Conservation (phyloP, 2,113 vertebrate species). For the Cyphomyrus plagiostoma region DNA sequence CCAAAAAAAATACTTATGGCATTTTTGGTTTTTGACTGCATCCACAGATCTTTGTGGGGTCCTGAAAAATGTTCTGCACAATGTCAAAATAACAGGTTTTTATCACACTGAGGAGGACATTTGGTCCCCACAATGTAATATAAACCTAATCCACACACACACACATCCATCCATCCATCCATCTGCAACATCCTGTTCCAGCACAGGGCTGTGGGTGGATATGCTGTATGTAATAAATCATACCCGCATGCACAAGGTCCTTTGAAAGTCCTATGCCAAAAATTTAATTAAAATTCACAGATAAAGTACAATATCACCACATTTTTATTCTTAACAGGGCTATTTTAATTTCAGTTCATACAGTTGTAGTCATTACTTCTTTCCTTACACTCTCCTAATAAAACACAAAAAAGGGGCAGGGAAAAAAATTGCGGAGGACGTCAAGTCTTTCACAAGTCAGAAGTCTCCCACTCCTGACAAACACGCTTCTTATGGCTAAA, state of each 20-base stretch:
- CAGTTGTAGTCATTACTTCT: constrained; percentile 1
- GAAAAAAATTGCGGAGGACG: not conserved
- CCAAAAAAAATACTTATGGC: no score
- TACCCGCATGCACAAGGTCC: not conserved
- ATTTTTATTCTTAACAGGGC: not conserved
- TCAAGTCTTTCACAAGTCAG: not conserved
- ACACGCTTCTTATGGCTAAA: constrained; percentile 1
- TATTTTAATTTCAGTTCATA: not conserved
- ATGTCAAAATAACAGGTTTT: no score
- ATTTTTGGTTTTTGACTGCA: no score
- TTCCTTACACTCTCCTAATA: not conserved
- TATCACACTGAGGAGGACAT: no score
- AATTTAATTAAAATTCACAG: not conserved
- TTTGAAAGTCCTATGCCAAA: constrained; percentile 1
- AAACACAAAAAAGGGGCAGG: constrained; percentile 22
- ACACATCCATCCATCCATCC: not conserved
- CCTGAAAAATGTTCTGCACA: no score
- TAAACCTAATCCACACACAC: not conserved
- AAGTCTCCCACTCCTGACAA: not conserved
- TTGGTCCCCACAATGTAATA: not conserved
- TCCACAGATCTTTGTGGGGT: no score
- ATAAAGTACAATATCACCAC: not conserved
- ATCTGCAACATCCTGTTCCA: not conserved
- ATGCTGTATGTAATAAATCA: not conserved
- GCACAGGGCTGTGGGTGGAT: not conserved